Base-by-base conservation (phyloP, 1,140 invertebrate genomes). In the Campoletis sonorensis region DNA sequence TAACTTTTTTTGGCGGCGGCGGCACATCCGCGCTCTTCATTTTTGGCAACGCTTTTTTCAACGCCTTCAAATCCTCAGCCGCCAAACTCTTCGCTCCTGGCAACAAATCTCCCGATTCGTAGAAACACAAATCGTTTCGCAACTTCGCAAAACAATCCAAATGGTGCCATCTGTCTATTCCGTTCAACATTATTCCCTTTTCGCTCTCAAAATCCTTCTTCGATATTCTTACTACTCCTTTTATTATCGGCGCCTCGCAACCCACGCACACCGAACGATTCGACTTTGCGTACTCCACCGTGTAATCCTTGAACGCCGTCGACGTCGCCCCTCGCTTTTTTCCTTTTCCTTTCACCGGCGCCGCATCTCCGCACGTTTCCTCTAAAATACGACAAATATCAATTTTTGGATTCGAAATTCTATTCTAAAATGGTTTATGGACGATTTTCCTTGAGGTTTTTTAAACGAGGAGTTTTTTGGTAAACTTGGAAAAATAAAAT, bases 251-350 rank as follows among this genome's bases (percentile, higher is more conserved):
- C 81, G 95, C 94, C 84, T 97, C 95, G 92, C 98, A 99, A 0
- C 95, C 96, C 85, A 94, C 93, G 87, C 98, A 99, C 27, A 91
- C 93, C 54, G 97, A 95, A 80, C 96, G 93, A 79, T 94, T 95
- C 8, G 97, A 97, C 90, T 98, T 98, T 0, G 98, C 95, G 92
- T 99, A 98, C 88, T 99, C 97, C 15, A 97, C 93, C 49, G 87
- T 91, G 88, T 96, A 98, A 90, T 98, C 96, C 82, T 93, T 93
- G 8, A 94, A 85, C 61, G 89, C 92, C 13, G 86, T 85, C 45
- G 83, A 82, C 27, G 85, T 77, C 10, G 79, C 81, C 13, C 79
- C 84, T 49, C 93, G 88, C 89, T 94, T 87, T 86, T 93, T 90
- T 37, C 92, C 91, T 88, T 92, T 93, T 49, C 82, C 64, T 83